Percentiles rank a stretch among this genome's conserved stretches.
Evolutionary conservation across 2,113 vertebrate genomes (phyloP).

Genomic region (Spea bombifrons): DNA sequence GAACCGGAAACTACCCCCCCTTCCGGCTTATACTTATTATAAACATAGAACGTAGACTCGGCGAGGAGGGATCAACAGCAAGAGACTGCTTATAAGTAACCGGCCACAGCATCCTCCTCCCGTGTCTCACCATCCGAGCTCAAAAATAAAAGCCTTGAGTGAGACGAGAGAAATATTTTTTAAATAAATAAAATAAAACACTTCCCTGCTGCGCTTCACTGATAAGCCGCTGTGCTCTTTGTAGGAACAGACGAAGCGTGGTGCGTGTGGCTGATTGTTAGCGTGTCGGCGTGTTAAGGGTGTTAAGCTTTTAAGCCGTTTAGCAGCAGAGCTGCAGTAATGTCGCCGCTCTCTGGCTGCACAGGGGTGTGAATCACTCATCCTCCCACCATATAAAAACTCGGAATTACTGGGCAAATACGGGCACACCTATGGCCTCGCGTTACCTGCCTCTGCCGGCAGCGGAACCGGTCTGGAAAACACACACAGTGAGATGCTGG

Average conservation of each 20-base stretch:
- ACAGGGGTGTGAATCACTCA: background rate
- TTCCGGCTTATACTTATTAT: background rate
- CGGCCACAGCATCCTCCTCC: background rate
- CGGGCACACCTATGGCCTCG: background rate
- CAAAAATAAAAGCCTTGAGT: no score
- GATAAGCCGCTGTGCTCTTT: no score
- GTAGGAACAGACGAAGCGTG: no score
- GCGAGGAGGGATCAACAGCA: no score
- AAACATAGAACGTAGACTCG: background rate
- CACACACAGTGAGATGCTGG: no score
- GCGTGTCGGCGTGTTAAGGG: constrained; percentile 3
- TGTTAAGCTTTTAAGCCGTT: constrained; percentile 13
- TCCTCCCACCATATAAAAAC: background rate
- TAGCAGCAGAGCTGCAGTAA: background rate
- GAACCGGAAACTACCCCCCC: background rate
- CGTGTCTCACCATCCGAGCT: background rate
- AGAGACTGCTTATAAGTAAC: no score
- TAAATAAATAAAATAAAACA: no score
- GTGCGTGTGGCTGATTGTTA: background rate
- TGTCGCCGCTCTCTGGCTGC: background rate
- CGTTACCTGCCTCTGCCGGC: no score
- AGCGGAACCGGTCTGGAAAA: no score
- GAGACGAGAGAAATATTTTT: no score
- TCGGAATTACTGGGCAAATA: background rate
- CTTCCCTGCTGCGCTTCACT: no score